These are phyloP conservation scores for western clawed frog (Xenopus tropicalis) DNA, from an alignment of 2,113 vertebrate species.

Conservation along the genomic window UCB_Xtro_10.0 CM004449.2:98001501-98002000, in stretches of 20 bases:
- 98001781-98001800: not conserved
- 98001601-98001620: too few species aligned
- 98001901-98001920: not conserved
- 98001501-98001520: too few species aligned
- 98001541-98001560: too few species aligned
- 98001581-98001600: too few species aligned
- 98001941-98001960: not conserved
- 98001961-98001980: constrained; percentile 4
- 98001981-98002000: not conserved
- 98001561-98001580: too few species aligned
- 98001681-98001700: too few species aligned
- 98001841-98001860: not conserved
- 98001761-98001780: not conserved
- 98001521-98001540: too few species aligned
- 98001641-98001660: too few species aligned
- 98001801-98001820: not conserved
- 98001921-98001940: constrained; percentile 1
- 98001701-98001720: too few species aligned
- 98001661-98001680: too few species aligned
- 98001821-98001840: not conserved
- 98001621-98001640: too few species aligned
- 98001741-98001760: not conserved
- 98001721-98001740: too few species aligned
- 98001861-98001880: not conserved
- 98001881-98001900: not conserved